Conservation (phyloP, 2,797 vertebrate genomes). For the Diglossa cyanea region DNA sequence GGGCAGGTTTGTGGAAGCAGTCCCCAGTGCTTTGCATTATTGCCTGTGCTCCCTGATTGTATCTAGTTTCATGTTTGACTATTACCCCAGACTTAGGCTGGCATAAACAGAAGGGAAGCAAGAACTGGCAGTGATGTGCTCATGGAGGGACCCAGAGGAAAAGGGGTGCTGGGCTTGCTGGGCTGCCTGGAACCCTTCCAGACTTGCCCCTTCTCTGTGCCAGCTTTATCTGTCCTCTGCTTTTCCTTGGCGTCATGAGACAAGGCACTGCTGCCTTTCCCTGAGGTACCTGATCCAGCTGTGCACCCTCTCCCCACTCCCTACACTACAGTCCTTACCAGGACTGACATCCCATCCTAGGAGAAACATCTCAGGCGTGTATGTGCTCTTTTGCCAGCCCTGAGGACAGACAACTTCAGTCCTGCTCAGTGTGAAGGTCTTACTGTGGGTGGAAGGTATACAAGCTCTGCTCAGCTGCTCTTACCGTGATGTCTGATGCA, state of each 20-base stretch:
- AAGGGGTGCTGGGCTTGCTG: rapidly evolving
- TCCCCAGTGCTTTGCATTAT: background rate
- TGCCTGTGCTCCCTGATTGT: background rate
- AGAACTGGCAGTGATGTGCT: background rate
- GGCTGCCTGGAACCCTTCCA: background rate
- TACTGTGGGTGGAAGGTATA: background rate
- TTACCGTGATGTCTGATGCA: background rate
- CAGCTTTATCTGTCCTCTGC: background rate
- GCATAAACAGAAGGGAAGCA: background rate
- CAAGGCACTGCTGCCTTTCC: background rate
- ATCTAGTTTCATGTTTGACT: background rate
- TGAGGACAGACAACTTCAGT: background rate
- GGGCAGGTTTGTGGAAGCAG: background rate
- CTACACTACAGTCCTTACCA: background rate
- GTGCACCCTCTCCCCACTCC: background rate
- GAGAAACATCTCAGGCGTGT: background rate
- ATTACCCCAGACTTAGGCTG: background rate
- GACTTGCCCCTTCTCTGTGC: background rate
- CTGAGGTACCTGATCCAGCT: background rate
- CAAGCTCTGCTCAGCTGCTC: background rate
- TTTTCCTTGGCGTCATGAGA: rapidly evolving
- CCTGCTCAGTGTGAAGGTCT: background rate
- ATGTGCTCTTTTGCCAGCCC: background rate
- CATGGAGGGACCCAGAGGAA: background rate
- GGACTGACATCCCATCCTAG: background rate